Base-by-base conservation (phyloP, 92 coral and sea anemone genomes). In the Actinostola sp. region DNA sequence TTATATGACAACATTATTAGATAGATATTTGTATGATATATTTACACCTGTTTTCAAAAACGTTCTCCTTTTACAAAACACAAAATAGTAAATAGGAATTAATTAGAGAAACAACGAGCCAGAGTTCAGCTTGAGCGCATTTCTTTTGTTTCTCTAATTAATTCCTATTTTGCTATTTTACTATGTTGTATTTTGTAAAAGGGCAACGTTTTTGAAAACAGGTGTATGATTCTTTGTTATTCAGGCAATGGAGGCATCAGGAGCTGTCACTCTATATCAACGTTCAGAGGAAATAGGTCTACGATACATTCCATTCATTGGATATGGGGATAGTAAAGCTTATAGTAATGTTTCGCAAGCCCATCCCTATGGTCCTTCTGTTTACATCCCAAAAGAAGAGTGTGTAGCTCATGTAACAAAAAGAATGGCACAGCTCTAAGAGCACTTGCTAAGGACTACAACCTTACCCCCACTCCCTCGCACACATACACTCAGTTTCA, bases 301-400 rank as follows among this genome's bases (percentile, higher is more conserved):
- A 28, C 14, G 93, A 8, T 88, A 83, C 61, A 79, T 79, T 26
- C 78, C 86, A 0, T 88, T 48, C 42, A 67, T 75, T 59, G 80
- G 93, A 1, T 84, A 89, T 84, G 84, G 84, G 2, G 84, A 81
- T 61, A 78, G 89, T 17, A 73, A 80, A 24, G 83, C 72, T 14
- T 71, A 56, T n/a, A 55, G 61, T 24, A 60, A 46, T 8, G 52
- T 74, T 19, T 66, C 42, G 11, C 72, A 72, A 26, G 73, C 46
- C 1, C 34, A 53, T 2, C 93, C 89, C 0, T 88, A 88, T 71
- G 87, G 89, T 5, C 82, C 81, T 23, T 62, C 84, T 9, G 78
- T 76, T 2, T 84, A 11, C 67, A 89, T 89, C 8, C 87, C 89
- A 2, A 89, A 89, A 45, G 89, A 84, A 25, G 89, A 84, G 20